Conservation (phyloP, 2,888 invertebrate species). For the Euzetes globulus region DNA sequence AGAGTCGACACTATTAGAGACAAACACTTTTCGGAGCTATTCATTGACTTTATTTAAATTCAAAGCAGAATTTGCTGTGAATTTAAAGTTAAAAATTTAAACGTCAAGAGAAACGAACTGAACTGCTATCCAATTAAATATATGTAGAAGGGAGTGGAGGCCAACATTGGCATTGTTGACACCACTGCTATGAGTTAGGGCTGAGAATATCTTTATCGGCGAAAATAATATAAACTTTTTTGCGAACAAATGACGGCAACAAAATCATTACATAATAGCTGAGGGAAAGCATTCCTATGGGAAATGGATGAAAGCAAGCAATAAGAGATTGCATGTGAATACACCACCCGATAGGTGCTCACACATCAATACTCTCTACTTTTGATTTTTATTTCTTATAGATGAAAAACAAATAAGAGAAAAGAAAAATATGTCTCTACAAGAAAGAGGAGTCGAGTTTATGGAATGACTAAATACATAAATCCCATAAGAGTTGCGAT, state of each 20-base stretch:
- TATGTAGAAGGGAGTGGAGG: neutral
- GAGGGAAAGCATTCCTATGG: constrained; percentile 16
- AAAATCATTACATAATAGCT: constrained; percentile 17
- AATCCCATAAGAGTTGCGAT: neutral
- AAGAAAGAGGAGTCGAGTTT: neutral
- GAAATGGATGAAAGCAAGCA: constrained; percentile 10
- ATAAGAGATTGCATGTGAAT: constrained; percentile 3
- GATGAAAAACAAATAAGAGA: neutral
- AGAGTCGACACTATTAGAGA: too few relatives aligned
- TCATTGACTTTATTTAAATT: neutral
- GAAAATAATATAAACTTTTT: constrained; percentile 2
- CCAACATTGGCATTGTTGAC: neutral
- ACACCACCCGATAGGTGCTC: constrained; percentile 4
- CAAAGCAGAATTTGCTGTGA: neutral
- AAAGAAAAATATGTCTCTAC: neutral
- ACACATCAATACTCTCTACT: neutral
- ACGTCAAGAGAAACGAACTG: neutral
- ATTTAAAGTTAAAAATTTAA: neutral
- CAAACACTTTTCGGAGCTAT: neutral
- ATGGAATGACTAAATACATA: neutral
- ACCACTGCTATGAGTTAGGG: neutral
- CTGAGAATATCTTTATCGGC: constrained; percentile 18
- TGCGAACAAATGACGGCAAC: constrained; percentile 5
- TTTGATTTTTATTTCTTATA: neutral
- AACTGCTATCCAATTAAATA: constrained; percentile 1